These are phyloP conservation scores for Pseudoatta argentina DNA, from an alignment of 1,140 invertebrate species.

Conservation along the genomic window DNA sequence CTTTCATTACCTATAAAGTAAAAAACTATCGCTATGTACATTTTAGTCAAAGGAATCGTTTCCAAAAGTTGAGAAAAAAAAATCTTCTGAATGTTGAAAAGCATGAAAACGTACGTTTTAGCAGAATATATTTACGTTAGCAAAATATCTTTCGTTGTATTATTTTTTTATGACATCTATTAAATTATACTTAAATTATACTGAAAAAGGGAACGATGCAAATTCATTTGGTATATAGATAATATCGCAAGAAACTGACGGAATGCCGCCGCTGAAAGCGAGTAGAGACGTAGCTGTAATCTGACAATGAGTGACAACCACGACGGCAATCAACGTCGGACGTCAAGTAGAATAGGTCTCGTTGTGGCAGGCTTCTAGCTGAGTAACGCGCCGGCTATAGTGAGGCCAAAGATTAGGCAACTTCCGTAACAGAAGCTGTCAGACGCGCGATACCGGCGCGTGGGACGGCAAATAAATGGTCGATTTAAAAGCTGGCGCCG, in stretches of 20 bases:
- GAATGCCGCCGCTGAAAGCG: slow-evolving; percentile 1
- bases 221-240: neutral
- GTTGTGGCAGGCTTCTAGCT: slow-evolving; percentile 59
- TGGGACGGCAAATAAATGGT: neutral
- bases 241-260: neutral
- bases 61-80: neutral
- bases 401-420: slow-evolving; percentile 24
- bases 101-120: neutral
- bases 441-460: neutral
- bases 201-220: neutral
- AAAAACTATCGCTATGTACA: neutral
- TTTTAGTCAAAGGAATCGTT: neutral
- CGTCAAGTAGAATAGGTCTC: slow-evolving; percentile 65
- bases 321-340: slow-evolving; percentile 48
- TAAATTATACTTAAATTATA: neutral
- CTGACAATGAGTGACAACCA: slow-evolving; percentile 53
- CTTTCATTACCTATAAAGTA: neutral
- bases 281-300: slow-evolving; percentile 21
- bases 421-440: slow-evolving; percentile 29
- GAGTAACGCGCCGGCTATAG: slow-evolving; percentile 32
- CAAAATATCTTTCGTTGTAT: neutral
- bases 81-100: neutral
- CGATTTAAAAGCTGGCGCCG: slow-evolving; percentile 18
- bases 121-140: neutral
- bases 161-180: neutral